A percentile compares a stretch with the other conserved stretches of the same genome.
These are phyloP conservation scores for Allophyes oxyacanthae DNA, from an alignment of 2,888 invertebrate genomes.

Conservation along the genomic window DNA sequence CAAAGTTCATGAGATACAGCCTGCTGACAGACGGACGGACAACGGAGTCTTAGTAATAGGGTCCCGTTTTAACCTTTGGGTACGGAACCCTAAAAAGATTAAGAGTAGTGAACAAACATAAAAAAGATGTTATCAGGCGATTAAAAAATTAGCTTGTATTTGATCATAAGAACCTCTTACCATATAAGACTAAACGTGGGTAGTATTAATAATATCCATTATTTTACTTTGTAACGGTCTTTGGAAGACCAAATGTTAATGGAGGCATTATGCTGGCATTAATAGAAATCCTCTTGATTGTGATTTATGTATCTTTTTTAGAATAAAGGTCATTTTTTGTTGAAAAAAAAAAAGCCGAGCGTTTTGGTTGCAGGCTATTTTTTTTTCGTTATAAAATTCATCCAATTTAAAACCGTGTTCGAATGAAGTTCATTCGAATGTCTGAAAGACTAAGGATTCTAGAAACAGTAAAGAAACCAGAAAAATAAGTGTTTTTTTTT, in stretches of 20 bases:
- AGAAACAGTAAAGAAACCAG: too few relatives aligned
- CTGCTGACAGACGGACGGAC: too few relatives aligned
- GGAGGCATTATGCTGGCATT: conserved; percentile 41
- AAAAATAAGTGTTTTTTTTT: conserved; percentile 2
- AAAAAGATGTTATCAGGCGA: conserved; percentile 2
- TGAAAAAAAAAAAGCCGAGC: conserved; percentile 9
- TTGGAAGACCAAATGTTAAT: conserved; percentile 43
- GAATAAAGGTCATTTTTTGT: conserved; percentile 47
- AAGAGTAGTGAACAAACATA: too few relatives aligned
- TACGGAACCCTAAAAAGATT: too few relatives aligned
- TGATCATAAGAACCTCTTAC: conserved; percentile 9
- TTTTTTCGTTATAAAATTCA: conserved; percentile 8
- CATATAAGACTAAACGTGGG: conserved; percentile 43
- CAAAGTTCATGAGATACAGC: too few relatives aligned
- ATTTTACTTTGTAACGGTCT: conserved; percentile 50
- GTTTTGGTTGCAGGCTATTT: conserved; percentile 24
- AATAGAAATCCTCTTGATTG: conserved; percentile 50
- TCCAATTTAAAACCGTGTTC: neutral
- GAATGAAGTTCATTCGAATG: conserved; percentile 5
- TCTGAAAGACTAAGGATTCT: neutral
- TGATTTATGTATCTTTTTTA: conserved; percentile 44
- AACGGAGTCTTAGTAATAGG: too few relatives aligned
- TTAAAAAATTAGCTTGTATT: conserved; percentile 19
- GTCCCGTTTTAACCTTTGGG: too few relatives aligned
- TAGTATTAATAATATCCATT: conserved; percentile 42